Percentiles rank a stretch among this genome's conserved stretches.
Conservation (phyloP, 2,113 vertebrate genomes). For the Oreochromis tanganicae region DNA sequence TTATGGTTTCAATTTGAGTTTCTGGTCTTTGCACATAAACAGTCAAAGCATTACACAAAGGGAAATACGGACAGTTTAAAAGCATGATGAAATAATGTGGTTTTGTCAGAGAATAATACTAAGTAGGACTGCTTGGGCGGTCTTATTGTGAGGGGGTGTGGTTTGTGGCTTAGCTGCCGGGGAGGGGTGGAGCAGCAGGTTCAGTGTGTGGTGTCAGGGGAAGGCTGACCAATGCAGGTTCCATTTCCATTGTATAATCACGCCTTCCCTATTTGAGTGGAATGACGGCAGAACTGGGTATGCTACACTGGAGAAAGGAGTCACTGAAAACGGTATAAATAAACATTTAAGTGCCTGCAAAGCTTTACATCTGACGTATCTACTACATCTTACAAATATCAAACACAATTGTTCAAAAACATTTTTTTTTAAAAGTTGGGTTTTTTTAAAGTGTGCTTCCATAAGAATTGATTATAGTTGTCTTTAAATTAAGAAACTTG, state of each 20-base stretch:
- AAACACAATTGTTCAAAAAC: background rate
- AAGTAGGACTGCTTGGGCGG: background rate
- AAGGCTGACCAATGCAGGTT: background rate
- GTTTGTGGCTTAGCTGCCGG: background rate
- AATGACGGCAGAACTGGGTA: background rate
- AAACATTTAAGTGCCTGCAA: background rate
- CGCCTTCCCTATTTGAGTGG: background rate
- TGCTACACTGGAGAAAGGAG: background rate
- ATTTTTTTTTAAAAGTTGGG: fast-evolving
- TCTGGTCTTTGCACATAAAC: background rate
- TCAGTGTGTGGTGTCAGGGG: background rate
- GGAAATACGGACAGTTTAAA: background rate
- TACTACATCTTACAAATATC: background rate
- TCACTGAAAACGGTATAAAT: background rate
- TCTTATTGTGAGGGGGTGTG: background rate
- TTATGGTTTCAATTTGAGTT: background rate
- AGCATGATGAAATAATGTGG: background rate
- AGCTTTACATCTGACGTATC: background rate
- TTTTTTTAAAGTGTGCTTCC: background rate
- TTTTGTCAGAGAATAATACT: background rate
- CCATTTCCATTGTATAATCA: background rate
- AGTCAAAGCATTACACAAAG: background rate
- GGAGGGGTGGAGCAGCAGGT: too few species aligned
- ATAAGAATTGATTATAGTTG: background rate
- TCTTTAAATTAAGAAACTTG: background rate